A percentile compares a stretch with the other conserved stretches of the same genome.
These are phyloP conservation scores for Mongoloraphidia duomilia DNA, from an alignment of 2,888 invertebrate genomes.

Conservation along the genomic window DNA sequence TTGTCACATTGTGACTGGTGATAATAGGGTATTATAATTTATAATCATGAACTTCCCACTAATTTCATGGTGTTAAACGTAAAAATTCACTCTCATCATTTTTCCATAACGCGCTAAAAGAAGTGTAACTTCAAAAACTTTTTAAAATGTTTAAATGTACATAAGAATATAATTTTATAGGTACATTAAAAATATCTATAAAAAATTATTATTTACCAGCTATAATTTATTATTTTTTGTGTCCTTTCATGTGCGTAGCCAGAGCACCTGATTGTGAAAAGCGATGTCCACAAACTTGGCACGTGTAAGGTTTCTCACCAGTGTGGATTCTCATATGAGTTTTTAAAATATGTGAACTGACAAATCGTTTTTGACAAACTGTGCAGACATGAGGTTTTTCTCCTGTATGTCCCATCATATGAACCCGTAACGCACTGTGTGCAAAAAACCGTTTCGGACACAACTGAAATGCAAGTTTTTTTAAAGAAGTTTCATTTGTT, in stretches of 20 bases:
- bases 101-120: no score
- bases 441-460: constrained; percentile 11
- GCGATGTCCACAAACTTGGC: constrained; percentile 1
- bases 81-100: no score
- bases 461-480: background rate
- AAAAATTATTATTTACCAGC: no score
- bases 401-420: constrained; percentile 10
- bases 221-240: background rate
- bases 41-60: no score
- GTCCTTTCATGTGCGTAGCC: constrained; percentile 7
- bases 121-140: no score
- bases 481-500: no score
- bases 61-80: no score
- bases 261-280: constrained; percentile 9
- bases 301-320: constrained; percentile 3
- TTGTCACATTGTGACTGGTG: no score
- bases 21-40: no score
- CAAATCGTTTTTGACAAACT: constrained; percentile 9
- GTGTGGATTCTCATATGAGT: constrained; percentile 6
- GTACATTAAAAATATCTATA: no score
- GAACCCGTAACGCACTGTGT: constrained; percentile 10
- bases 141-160: no score
- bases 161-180: no score
- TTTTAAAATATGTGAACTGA: constrained; percentile 8
- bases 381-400: constrained; percentile 9